Conservation (phyloP, 2,888 invertebrate species). For the Drosophila koepferae region DNA sequence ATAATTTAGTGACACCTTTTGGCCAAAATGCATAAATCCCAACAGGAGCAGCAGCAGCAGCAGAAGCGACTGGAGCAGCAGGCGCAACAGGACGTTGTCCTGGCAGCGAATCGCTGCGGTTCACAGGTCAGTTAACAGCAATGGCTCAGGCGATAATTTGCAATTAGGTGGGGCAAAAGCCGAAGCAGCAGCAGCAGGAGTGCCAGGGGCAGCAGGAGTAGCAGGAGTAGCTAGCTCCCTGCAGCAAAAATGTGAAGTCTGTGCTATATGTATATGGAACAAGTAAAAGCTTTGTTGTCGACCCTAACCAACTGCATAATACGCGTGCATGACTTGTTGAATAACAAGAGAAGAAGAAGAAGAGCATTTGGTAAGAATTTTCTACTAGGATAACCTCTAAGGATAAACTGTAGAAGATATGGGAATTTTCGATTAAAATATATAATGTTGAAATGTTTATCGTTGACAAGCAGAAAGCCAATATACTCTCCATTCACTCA, state of each 20-base stretch:
- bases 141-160: slow-evolving; percentile 73
- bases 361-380: no score
- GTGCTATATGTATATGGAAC: slow-evolving; percentile 41
- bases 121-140: slow-evolving; percentile 63
- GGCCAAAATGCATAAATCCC: slow-evolving; percentile 60
- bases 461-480: background rate
- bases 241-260: slow-evolving; percentile 29
- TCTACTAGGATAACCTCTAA: no score
- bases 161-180: slow-evolving; percentile 65
- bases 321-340: background rate
- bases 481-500: background rate
- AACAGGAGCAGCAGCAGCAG: background rate
- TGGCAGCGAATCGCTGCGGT: slow-evolving; percentile 20
- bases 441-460: no score
- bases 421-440: no score
- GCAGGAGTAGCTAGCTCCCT: background rate
- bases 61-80: slow-evolving; percentile 9
- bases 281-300: background rate
- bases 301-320: background rate
- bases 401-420: no score
- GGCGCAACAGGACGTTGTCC: slow-evolving; percentile 16
- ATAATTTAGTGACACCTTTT: slow-evolving; percentile 73
- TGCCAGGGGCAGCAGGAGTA: background rate
- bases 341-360: no score
- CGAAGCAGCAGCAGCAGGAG: slow-evolving; percentile 5